Conservation (phyloP, 2,888 invertebrate species). For the Spilosoma lubricipeda region DNA sequence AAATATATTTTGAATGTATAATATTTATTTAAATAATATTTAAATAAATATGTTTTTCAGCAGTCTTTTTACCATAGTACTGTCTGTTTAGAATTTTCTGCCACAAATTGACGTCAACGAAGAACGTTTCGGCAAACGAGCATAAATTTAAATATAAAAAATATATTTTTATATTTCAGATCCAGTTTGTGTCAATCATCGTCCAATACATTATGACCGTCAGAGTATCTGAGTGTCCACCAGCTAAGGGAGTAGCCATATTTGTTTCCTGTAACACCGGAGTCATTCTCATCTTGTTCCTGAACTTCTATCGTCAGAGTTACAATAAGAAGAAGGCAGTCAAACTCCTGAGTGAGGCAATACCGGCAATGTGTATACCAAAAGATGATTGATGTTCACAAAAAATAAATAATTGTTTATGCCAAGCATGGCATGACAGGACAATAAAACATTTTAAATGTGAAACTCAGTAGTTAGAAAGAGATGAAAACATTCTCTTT, state of each 20-base stretch:
- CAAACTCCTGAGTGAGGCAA: conserved; percentile 10
- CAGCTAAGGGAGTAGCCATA: conserved; percentile 84
- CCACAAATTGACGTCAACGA: background rate
- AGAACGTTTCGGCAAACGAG: background rate
- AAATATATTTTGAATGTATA: no score
- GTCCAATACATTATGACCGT: conserved; percentile 83
- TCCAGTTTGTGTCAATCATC: conserved; percentile 88
- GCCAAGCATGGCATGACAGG: background rate
- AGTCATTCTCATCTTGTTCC: conserved; percentile 88
- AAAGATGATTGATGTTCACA: conserved; percentile 39
- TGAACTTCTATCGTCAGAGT: conserved; percentile 87
- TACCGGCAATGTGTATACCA: conserved; percentile 39
- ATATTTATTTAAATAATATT: no score
- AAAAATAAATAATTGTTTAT: conserved; percentile 8
- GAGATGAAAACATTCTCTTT: background rate
- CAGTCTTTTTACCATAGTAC: no score
- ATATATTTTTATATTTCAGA: conserved; percentile 75
- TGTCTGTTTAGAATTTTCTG: background rate
- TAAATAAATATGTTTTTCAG: no score
- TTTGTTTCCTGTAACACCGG: conserved; percentile 85
- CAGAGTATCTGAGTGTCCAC: conserved; percentile 86
- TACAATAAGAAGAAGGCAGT: conserved; percentile 59
- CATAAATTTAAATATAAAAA: background rate
- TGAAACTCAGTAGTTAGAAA: background rate
- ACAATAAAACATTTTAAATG: background rate